phyloP scores from a whole-genome alignment of 1,140 invertebrate genomes.

The Sinella curviseta region DNA sequence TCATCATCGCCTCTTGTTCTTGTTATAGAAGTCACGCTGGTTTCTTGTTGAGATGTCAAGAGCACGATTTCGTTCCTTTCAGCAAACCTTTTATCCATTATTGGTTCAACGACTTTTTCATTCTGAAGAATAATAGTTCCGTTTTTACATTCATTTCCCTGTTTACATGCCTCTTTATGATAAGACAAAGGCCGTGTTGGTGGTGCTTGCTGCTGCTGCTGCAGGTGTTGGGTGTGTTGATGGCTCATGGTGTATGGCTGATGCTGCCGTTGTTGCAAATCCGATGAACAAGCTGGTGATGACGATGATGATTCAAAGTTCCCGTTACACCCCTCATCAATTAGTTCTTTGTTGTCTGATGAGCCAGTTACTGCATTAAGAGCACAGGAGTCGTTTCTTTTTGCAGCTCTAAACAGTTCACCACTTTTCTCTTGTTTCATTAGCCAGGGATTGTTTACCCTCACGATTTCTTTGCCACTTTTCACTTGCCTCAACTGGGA shows the following conservation, averaged over 20 bases:
- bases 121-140: background rate
- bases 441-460: background rate
- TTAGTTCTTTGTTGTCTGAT: constrained; percentile 26
- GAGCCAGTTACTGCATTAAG: constrained; percentile 4
- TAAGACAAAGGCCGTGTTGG: background rate
- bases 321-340: constrained; percentile 20
- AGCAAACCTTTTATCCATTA: constrained; percentile 16
- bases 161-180: constrained; percentile 21
- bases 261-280: background rate
- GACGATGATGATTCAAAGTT: constrained; percentile 4
- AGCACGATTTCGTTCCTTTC: constrained; percentile 5
- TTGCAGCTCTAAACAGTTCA: background rate
- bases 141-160: constrained; percentile 14
- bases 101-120: constrained; percentile 22
- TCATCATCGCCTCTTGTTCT: too few relatives aligned
- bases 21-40: constrained; percentile 14
- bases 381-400: background rate
- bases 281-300: background rate
- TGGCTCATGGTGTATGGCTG: background rate
- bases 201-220: background rate
- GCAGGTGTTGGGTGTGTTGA: constrained; percentile 9
- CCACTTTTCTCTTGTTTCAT: background rate
- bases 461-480: constrained; percentile 15
- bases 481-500: background rate
- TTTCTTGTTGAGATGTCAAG: constrained; percentile 24